Conservation (phyloP, 1,140 invertebrate genomes). For the Myzus persicae region DNA sequence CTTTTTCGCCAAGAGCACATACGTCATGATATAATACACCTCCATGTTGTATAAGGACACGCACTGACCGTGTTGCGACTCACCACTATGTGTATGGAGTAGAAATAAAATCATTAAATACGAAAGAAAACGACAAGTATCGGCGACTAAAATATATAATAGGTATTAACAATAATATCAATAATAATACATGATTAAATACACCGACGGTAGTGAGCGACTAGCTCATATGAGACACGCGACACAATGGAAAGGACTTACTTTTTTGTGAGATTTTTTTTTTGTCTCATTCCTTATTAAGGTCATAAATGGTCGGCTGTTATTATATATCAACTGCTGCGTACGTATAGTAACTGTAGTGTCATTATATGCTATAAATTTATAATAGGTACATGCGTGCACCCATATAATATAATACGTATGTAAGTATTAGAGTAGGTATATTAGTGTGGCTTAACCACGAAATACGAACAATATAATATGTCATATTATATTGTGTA, state of each 20-base stretch:
- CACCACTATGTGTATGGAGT: neutral
- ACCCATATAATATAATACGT: neutral
- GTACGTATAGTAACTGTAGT: neutral
- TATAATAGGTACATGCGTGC: neutral
- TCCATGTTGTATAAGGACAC: neutral
- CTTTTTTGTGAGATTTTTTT: conserved; percentile 5
- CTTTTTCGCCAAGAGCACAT: neutral
- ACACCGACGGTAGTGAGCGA: neutral
- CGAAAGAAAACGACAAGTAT: neutral
- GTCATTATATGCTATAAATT: neutral
- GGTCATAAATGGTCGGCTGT: neutral
- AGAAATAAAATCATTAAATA: neutral
- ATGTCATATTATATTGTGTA: neutral
- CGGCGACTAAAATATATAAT: neutral
- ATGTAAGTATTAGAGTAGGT: neutral
- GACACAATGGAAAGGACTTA: conserved; percentile 28
- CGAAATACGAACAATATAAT: neutral
- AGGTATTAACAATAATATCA: neutral
- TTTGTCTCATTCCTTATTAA: conserved; percentile 3
- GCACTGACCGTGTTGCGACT: neutral
- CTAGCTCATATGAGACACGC: neutral
- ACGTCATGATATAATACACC: neutral
- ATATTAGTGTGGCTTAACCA: neutral
- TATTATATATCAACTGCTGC: conserved; percentile 6
- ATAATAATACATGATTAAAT: neutral